These are phyloP conservation scores for Cheirogaleus major DNA, from an alignment of 2,797 vertebrate species.

Conservation along the genomic window DNA sequence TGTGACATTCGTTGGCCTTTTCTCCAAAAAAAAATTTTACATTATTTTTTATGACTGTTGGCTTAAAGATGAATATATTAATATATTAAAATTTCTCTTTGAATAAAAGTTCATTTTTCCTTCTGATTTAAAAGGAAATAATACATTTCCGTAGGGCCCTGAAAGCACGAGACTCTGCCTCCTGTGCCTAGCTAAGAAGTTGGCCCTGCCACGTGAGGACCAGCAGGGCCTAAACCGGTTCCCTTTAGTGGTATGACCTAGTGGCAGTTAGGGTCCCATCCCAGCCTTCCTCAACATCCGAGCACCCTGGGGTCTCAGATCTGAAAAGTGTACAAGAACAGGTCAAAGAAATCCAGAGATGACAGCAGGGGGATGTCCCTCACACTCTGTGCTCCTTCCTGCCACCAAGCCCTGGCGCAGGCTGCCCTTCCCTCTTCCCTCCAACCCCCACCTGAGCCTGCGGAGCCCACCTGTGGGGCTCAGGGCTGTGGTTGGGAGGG, in stretches of 20 bases:
- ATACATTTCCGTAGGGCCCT: neutral
- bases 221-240: neutral
- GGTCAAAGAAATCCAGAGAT: neutral
- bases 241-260: neutral
- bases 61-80: neutral
- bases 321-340: neutral
- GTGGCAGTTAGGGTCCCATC: neutral
- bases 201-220: rapidly evolving
- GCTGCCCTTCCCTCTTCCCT: no score
- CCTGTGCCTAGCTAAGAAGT: neutral
- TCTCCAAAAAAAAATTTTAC: neutral
- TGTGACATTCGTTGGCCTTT: neutral
- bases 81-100: neutral
- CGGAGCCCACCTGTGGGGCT: no score
- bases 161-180: neutral
- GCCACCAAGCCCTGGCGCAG: rapidly evolving
- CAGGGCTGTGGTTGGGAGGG: no score
- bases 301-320: neutral
- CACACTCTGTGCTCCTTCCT: rapidly evolving
- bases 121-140: neutral
- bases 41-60: neutral
- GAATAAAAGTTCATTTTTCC: neutral
- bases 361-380: neutral
- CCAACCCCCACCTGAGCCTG: rapidly evolving
- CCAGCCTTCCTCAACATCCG: neutral